phyloP scores from a whole-genome alignment of 1,140 invertebrate genomes.

The Tachypleus tridentatus region DNA sequence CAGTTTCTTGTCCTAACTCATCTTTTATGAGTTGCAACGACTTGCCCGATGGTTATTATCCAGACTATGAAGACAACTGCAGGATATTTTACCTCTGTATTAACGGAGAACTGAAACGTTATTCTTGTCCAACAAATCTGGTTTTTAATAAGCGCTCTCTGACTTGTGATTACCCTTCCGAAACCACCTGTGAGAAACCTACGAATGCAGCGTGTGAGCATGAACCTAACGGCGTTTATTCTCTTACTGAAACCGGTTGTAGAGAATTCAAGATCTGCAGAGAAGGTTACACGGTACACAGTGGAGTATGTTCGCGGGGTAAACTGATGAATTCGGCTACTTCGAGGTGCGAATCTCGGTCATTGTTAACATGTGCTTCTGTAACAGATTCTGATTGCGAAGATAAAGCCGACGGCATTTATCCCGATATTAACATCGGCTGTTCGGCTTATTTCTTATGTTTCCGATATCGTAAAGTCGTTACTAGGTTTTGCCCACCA shows the following conservation, averaged over 20 bases:
- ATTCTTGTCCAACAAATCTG: conserved; percentile 17
- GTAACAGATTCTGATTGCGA: conserved; percentile 22
- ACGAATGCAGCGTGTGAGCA: conserved; percentile 10
- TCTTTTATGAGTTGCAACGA: conserved; percentile 30
- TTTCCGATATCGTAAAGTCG: conserved; percentile 31
- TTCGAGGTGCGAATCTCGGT: conserved; percentile 31
- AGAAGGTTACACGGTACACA: conserved; percentile 40
- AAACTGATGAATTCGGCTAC: conserved; percentile 41
- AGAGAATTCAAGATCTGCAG: conserved; percentile 45
- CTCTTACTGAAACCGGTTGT: conserved; percentile 40
- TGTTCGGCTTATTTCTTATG: conserved; percentile 45
- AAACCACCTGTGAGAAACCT: background rate
- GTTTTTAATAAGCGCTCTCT: conserved; percentile 15
- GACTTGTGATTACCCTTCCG: conserved; percentile 10
- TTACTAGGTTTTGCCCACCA: conserved; percentile 29
- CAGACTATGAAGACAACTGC: conserved; percentile 29
- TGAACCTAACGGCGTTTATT: conserved; percentile 27
- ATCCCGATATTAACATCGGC: conserved; percentile 37
- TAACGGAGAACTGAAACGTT: conserved; percentile 14
- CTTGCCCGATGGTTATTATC: conserved; percentile 35
- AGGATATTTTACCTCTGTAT: conserved; percentile 16
- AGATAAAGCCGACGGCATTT: conserved; percentile 38
- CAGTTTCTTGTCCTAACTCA: conserved; percentile 1
- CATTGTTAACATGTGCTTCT: conserved; percentile 27
- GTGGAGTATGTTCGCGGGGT: conserved; percentile 39